Base-by-base conservation (phyloP, 2,113 vertebrate genomes). In the Anguilla rostrata region DNA sequence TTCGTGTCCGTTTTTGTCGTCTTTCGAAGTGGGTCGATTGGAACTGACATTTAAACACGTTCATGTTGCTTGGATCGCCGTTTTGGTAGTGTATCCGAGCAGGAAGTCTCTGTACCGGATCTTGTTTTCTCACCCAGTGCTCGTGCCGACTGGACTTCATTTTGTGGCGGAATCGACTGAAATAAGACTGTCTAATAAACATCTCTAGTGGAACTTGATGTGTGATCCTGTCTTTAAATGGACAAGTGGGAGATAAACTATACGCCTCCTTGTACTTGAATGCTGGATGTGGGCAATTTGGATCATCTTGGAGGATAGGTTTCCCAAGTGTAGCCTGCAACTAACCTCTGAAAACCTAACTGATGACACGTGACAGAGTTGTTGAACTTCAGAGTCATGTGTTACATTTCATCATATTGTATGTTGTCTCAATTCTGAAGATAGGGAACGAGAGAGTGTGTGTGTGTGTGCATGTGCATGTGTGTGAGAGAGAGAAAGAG, bases 341-440 rank as follows among this genome's bases (percentile, higher is more conserved):
- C 40, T 81, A 79, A 81, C 85, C 85, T 81, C 79, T 66, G 78
- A 63, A 79, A 78, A 8, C 29, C 18, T 63, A 84, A 75, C 49
- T 81, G 60, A 63, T 81, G 85, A 66, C 9, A 82, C 41, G 49
- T 34, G 63, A 46, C 22, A 34, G 78, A 56, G 9, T 81, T 14
- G 26, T 40, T 43, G 16, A 46, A 81, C 75, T 46, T 41, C 63
- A 78, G 29, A 40, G 29, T 3, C 34, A 39, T 26, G 43, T 57
- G 39, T 49, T 46, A 60, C 26, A 15, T 34, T 26, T 75, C 9
- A 7, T n/a, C 26, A 3, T 71, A 8, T 71, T 18, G 15, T 18
- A 20, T 29, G 26, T 18, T 46, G 5, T 82, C 18, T 83, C 41
- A 46, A 46, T 39, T 16, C 14, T 53, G 81, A 5, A 34, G 34